Evolutionary conservation across 2,888 invertebrate genomes (phyloP).

Genomic region (Hydraecia micacea): DNA sequence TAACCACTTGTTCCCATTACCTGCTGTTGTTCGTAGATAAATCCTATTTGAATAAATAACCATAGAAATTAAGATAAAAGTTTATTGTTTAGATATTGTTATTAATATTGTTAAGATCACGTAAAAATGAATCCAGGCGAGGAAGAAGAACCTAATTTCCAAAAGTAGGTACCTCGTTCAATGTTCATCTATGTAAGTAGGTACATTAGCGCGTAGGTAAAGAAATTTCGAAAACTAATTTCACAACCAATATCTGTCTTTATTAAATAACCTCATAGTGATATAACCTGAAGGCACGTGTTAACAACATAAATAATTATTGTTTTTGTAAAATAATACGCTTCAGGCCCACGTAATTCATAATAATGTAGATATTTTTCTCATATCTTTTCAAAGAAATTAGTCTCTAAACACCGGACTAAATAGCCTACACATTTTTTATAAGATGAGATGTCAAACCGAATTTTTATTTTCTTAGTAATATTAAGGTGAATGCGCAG

Average conservation of each 20-base stretch:
- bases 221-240: not conserved
- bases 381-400: constrained; percentile 23
- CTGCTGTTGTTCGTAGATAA: constrained; percentile 11
- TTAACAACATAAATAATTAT: constrained; percentile 1
- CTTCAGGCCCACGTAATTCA: not conserved
- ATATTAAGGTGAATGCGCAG: no score
- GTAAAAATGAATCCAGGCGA: not conserved
- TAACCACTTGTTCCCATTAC: constrained; percentile 17
- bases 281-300: not conserved
- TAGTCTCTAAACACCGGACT: constrained; percentile 26
- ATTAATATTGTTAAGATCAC: not conserved
- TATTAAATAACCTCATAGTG: not conserved
- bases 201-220: not conserved
- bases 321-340: constrained; percentile 30
- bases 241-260: not conserved
- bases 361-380: constrained; percentile 11
- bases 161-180: not conserved
- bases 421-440: constrained; percentile 8
- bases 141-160: not conserved
- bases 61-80: constrained; percentile 1
- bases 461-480: not conserved
- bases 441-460: not conserved
- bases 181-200: not conserved
- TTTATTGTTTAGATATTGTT: constrained; percentile 2
- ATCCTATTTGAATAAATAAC: constrained; percentile 25